Evolutionary conservation across 2,797 vertebrate species (phyloP).

Genomic region (Lepus townsendii): DNA sequence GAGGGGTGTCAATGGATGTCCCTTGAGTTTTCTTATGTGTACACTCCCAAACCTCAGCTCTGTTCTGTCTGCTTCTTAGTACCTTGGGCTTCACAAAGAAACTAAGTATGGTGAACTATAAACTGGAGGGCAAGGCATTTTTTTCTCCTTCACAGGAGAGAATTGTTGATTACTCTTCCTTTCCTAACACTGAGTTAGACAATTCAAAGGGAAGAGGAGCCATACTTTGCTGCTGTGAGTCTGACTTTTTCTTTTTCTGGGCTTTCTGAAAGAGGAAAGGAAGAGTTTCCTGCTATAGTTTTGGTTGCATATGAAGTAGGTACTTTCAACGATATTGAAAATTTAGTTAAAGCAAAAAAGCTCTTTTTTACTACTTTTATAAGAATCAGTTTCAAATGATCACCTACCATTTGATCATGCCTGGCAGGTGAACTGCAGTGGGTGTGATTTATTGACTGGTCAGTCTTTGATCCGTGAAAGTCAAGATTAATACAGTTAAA

Average conservation of each 20-base stretch:
- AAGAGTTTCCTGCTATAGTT: neutral
- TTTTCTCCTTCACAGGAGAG: neutral
- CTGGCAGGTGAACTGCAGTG: neutral
- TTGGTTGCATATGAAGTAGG: constrained; percentile 28
- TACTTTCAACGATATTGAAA: neutral
- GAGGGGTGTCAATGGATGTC: neutral
- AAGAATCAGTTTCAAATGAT: constrained; percentile 44
- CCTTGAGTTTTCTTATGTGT: neutral
- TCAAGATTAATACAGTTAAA: constrained; percentile 44
- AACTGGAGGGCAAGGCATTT: neutral
- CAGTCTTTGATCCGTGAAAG: constrained; percentile 45
- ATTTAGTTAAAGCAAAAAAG: constrained; percentile 8
- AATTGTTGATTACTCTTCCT: constrained; percentile 31
- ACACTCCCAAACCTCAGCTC: neutral
- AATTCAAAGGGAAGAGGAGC: neutral
- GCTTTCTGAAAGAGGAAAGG: neutral
- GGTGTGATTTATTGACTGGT: neutral
- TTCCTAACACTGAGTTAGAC: neutral
- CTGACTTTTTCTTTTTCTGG: neutral
- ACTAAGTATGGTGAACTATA: neutral
- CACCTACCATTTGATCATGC: constrained; percentile 13
- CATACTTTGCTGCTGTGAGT: neutral
- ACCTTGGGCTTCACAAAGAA: neutral
- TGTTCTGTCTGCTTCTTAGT: neutral
- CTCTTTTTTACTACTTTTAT: neutral